Evolutionary conservation across 2,113 vertebrate genomes (phyloP).

Genomic region (Laterallus jamaicensis): DNA sequence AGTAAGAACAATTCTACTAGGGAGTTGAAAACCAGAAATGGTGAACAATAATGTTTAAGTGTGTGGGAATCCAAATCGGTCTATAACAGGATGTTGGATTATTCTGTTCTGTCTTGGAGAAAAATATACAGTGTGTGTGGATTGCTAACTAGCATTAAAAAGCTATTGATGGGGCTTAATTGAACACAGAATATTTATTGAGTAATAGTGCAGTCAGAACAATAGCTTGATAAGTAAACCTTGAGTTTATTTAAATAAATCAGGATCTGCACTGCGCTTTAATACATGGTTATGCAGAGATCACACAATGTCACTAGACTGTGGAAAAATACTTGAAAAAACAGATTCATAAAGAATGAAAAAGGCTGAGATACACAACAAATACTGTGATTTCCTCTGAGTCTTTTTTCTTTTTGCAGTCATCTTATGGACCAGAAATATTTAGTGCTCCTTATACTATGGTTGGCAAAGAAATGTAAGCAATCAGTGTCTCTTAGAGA

Average conservation of each 20-base stretch:
- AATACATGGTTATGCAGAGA: neutral
- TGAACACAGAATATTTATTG: neutral
- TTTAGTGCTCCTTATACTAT: neutral
- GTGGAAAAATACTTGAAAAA: neutral
- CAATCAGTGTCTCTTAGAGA: neutral
- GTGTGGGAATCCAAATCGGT: neutral
- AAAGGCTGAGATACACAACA: neutral
- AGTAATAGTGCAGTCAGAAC: neutral
- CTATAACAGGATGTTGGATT: neutral
- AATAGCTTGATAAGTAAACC: neutral
- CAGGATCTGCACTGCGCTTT: neutral
- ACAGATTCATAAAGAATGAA: neutral
- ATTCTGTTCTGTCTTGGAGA: neutral
- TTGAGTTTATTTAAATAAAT: neutral
- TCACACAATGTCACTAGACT: neutral
- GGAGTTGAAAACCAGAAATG: neutral
- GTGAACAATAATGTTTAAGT: neutral
- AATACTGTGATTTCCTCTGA: neutral
- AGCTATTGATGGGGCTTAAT: neutral
- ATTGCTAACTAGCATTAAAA: neutral
- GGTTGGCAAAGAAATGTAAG: neutral
- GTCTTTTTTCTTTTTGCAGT: neutral
- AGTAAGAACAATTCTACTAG: neutral
- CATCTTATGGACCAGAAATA: neutral
- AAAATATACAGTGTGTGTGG: neutral